A percentile compares a stretch with the other conserved stretches of the same genome.
Conservation (phyloP, 2,888 invertebrate genomes). For the Drosophila setosimentum region DNA sequence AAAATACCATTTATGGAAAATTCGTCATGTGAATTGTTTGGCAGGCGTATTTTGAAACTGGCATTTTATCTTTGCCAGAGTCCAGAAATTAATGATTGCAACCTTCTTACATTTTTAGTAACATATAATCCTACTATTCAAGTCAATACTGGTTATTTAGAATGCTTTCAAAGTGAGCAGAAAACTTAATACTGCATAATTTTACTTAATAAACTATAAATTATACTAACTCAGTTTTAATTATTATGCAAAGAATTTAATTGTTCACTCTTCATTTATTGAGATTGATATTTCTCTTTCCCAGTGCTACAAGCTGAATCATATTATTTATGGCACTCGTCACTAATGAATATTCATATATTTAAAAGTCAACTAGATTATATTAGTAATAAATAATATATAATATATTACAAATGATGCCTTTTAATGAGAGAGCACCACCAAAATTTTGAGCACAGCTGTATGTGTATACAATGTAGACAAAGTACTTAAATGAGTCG, state of each 20-base stretch:
- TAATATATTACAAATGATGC: neutral
- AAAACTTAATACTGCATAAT: neutral
- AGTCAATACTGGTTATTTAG: neutral
- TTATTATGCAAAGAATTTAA: neutral
- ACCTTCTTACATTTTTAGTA: neutral
- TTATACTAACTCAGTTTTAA: neutral
- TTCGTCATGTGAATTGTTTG: neutral
- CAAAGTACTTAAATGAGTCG: constrained; percentile 59
- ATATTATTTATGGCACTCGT: neutral
- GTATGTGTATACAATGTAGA: constrained; percentile 7
- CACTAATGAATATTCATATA: neutral
- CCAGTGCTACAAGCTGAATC: neutral
- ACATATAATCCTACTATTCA: too few relatives aligned
- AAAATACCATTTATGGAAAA: neutral
- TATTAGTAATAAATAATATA: neutral
- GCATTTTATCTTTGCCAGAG: neutral
- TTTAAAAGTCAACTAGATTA: constrained; percentile 1
- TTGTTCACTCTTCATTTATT: neutral
- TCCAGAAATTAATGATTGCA: neutral
- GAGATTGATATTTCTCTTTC: neutral
- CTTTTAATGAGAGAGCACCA: neutral
- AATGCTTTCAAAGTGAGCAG: neutral
- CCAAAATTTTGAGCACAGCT: neutral
- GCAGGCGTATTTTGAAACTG: neutral
- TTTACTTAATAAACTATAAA: neutral